Evolutionary conservation across 2,888 invertebrate genomes (phyloP).

Genomic region (Stictocephala bisonia): DNA sequence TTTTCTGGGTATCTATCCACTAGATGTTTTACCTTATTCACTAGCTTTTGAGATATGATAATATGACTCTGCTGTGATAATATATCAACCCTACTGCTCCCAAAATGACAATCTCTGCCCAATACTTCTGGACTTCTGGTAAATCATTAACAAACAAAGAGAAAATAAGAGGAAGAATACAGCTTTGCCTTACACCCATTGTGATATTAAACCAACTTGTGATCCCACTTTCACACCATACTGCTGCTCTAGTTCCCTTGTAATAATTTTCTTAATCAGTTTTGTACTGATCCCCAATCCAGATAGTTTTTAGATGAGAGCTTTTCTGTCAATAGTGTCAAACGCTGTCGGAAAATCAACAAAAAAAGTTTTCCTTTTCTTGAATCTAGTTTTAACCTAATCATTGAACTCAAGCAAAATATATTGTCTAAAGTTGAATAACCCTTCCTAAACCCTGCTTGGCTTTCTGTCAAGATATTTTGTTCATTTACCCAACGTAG

Average conservation of each 20-base stretch:
- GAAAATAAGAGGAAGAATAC: conserved; percentile 47
- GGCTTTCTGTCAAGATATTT: conserved; percentile 48
- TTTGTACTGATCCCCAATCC: conserved; percentile 40
- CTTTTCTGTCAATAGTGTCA: conserved; percentile 48
- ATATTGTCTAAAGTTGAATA: conserved; percentile 49
- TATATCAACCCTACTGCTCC: conserved; percentile 18
- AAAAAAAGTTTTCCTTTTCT: conserved; percentile 47
- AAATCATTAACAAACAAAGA: conserved; percentile 45
- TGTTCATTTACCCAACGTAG: conserved; percentile 35
- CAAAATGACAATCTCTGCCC: conserved; percentile 4
- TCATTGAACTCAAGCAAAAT: conserved; percentile 46
- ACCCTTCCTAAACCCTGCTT: conserved; percentile 49
- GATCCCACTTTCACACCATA: conserved; percentile 38
- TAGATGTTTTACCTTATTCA: too few relatives aligned
- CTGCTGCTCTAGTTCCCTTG: conserved; percentile 35
- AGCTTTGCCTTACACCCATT: conserved; percentile 52
- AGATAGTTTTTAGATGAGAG: conserved; percentile 44
- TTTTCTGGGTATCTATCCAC: too few relatives aligned
- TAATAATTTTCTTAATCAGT: conserved; percentile 32
- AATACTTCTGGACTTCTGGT: conserved; percentile 39
- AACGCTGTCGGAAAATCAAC: conserved; percentile 50
- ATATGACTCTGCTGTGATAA: too few relatives aligned
- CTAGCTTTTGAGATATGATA: too few relatives aligned
- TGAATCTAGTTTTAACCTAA: conserved; percentile 43
- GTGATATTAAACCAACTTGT: conserved; percentile 40